phyloP scores from a whole-genome alignment of 2,888 invertebrate genomes.

The Ormia ochracea region DNA sequence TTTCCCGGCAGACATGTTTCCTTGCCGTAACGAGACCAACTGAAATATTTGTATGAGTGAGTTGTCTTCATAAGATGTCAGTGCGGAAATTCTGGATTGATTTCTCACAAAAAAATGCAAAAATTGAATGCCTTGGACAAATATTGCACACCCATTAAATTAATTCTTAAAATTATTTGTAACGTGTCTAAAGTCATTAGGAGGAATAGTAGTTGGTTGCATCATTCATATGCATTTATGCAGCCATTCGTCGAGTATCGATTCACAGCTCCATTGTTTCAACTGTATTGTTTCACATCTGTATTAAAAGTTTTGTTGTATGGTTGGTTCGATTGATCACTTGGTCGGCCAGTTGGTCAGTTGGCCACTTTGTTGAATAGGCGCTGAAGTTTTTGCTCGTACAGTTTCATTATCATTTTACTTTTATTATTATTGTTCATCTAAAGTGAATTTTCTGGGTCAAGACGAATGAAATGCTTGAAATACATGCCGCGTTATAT shows the following conservation, averaged over 20 bases:
- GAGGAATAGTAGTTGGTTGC: conserved; percentile 14
- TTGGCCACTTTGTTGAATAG: not conserved
- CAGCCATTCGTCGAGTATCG: conserved; percentile 28
- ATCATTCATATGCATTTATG: not conserved
- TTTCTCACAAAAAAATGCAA: too few species aligned
- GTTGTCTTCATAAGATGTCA: too few species aligned
- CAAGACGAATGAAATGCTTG: conserved; percentile 32
- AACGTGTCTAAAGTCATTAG: not conserved
- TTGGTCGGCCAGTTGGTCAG: not conserved
- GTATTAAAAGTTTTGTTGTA: conserved; percentile 2
- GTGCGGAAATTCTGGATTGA: too few species aligned
- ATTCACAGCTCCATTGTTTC: conserved; percentile 22
- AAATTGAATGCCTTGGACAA: too few species aligned
- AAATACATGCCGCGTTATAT: conserved; percentile 28
- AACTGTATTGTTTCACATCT: conserved; percentile 4
- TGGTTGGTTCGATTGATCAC: not conserved
- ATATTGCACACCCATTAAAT: too few species aligned
- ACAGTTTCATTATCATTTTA: conserved; percentile 54
- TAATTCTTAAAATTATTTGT: not conserved
- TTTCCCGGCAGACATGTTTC: not conserved
- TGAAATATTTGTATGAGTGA: not conserved
- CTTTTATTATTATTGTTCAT: conserved; percentile 51
- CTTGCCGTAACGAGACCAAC: conserved; percentile 20
- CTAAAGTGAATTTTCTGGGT: conserved; percentile 61
- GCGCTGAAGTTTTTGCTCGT: not conserved